Conservation (phyloP, 30 jellyfish, hydroid and myxozoan genomes). For the Aurelia coerulea region DNA sequence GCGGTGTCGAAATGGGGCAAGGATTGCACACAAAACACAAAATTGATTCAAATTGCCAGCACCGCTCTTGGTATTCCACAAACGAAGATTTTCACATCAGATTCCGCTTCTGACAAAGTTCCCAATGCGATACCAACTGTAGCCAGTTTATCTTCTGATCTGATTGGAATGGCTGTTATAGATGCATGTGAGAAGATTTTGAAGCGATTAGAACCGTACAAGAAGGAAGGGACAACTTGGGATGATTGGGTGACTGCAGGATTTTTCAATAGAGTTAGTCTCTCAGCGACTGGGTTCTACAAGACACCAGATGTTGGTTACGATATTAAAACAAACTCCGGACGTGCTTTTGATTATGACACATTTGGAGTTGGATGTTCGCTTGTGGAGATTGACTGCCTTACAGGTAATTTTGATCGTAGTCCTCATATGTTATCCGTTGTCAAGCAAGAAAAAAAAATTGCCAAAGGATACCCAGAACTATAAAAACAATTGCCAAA, state of each 20-base stretch:
- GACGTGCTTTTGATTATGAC: constrained; percentile 8
- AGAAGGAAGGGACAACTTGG: constrained; percentile 14
- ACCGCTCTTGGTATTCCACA: constrained; percentile 13
- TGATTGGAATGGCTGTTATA: constrained; percentile 34
- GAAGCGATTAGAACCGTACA: constrained; percentile 34
- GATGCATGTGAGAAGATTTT: constrained; percentile 35
- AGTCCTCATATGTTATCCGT: too few relatives aligned
- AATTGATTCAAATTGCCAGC: constrained; percentile 41
- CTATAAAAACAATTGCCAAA: too few relatives aligned
- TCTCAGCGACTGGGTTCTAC: constrained; percentile 45
- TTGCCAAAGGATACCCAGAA: too few relatives aligned
- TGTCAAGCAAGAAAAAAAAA: too few relatives aligned
- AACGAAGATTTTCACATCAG: constrained; percentile 6
- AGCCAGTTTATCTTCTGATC: constrained; percentile 23
- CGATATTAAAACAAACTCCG: constrained; percentile 32
- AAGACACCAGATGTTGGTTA: constrained; percentile 29
- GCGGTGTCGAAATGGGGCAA: constrained; percentile 53
- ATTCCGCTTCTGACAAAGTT: constrained; percentile 24
- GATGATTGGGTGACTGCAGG: constrained; percentile 35
- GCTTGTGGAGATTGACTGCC: constrained; percentile 38
- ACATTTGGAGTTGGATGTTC: constrained; percentile 48
- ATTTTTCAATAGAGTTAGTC: constrained; percentile 21
- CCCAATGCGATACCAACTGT: constrained; percentile 20
- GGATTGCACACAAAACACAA: constrained; percentile 53
- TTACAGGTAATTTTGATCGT: constrained; percentile 18